Base-by-base conservation (phyloP, 2,888 invertebrate genomes). In the Macrophya alboannulata region DNA sequence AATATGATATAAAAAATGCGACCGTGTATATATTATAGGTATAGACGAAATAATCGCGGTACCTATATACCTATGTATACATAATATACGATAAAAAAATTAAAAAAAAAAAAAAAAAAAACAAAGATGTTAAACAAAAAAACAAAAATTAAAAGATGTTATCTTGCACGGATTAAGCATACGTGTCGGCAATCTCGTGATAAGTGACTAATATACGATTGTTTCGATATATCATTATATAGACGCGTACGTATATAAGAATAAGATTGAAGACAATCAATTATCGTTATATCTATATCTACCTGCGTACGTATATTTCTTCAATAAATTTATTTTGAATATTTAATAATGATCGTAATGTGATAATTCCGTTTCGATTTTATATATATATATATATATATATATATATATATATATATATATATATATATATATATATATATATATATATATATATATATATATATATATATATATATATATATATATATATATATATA, bases 151-250 rank as follows among this genome's bases (percentile, higher is more conserved):
- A 55, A 55, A 17, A n/a, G n/a, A 55, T n/a, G 17, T 55, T 55
- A 55, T 55, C 51, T 5, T 31, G 1, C 8, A 55, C 17, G 55
- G 55, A 55, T 55, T 8, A n/a, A 55, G 5, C n/a, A 2, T 55
- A 55, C 17, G 55, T n/a, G 17, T 55, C n/a, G 17, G n/a, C 8
- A n/a, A n/a, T 55, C 31, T 31, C 55, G 55, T n/a, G 55, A 55
- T 55, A 55, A 55, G n/a, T 55, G 51, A 55, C n/a, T 55, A 8
- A 55, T 55, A n/a, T 55, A n/a, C 55, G 55, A 55, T 55, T n/a
- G n/a, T 55, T 55, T n/a, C 6, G 1, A n/a, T 55, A n/a, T n/a
- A 55, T 55, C n/a, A 55, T 8, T n/a, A n/a, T n/a, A n/a, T n/a
- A n/a, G 55, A 55, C 8, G 55, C 8, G 55, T n/a, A 55, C 55